phyloP scores from a whole-genome alignment of 2,888 invertebrate genomes.

The Eurytoma adleriae region DNA sequence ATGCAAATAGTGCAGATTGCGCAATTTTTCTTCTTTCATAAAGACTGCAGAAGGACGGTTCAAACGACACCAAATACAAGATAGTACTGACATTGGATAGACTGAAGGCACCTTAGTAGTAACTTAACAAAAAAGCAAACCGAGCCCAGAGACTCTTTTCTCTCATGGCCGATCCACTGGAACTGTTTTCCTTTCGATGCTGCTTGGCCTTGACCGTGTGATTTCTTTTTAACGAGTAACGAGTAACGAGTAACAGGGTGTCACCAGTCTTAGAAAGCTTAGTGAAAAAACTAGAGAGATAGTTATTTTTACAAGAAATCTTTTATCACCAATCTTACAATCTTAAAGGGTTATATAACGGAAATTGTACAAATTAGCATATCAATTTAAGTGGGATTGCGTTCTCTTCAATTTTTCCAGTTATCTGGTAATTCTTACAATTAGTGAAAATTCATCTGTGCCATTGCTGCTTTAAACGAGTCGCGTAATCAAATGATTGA shows the following conservation, averaged over 20 bases:
- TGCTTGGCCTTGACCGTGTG: constrained; percentile 32
- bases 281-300: constrained; percentile 38
- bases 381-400: background rate
- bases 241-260: constrained; percentile 35
- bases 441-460: background rate
- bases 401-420: constrained; percentile 12
- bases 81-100: constrained; percentile 77
- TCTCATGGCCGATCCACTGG: constrained; percentile 25
- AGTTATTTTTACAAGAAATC: constrained; percentile 49
- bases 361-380: constrained; percentile 43
- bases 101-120: constrained; percentile 76
- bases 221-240: background rate
- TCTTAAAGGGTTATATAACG: background rate
- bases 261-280: constrained; percentile 3
- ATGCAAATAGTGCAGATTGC: constrained; percentile 50
- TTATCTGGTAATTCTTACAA: too few species aligned
- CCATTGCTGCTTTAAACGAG: background rate
- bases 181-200: constrained; percentile 26
- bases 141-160: constrained; percentile 45
- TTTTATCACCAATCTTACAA: constrained; percentile 10
- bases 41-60: constrained; percentile 75
- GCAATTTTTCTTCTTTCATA: constrained; percentile 59
- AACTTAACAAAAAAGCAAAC: constrained; percentile 68
- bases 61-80: constrained; percentile 77
- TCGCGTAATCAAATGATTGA: too few species aligned